Evolutionary conservation across 2,888 invertebrate genomes (phyloP), one percentile per base, ranked within the genome.

Genomic region (Cylloceria caligata): DNA sequence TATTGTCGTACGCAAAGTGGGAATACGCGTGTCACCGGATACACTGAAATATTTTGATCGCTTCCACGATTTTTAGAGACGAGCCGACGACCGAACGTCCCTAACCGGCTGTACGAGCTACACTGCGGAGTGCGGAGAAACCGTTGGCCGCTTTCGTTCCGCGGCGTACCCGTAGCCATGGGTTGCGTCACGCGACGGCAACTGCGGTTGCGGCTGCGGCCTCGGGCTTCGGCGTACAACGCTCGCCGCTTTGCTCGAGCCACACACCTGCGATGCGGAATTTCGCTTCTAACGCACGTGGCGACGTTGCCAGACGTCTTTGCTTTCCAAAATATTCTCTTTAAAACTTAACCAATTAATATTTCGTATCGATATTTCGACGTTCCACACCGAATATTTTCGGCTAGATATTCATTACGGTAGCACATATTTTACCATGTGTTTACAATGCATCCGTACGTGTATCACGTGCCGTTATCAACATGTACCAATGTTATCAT

Each of bases 221-320:
- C 69, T 80, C 80, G 81, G 71, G 42, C 36, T 60, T 27, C 45
- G 68, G 36, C 65, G 71, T 57, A 57, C 16, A 30, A 57, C 55
- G 55, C 55, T 27, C 55, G 55, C 30, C 30, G 27, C 55, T 13
- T 27, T n/a, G n/a, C n/a, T n/a, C n/a, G n/a, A n/a, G n/a, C n/a
- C 52, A 27, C 42, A 27, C 52, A 47, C 65, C 81, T 86, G 87
- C 90, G 90, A 88, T 88, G 89, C 91, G 91, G 91, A 90, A 90
- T 89, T 87, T 83, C 60, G 60, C 36, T 19, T 19, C 6, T 9
- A 3, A 6, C 60, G 60, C 60, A 86, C 88, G 69, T 49, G 73
- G 84, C 90, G 87, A 82, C 86, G 88, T 87, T 87, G 88, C 87
- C 84, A 85, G 64, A 65, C 55, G n/a, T 69, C 24, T 6, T 2